Conservation (phyloP, 37 sponge, comb jelly and placozoan genomes). For the Agelas oroides region DNA sequence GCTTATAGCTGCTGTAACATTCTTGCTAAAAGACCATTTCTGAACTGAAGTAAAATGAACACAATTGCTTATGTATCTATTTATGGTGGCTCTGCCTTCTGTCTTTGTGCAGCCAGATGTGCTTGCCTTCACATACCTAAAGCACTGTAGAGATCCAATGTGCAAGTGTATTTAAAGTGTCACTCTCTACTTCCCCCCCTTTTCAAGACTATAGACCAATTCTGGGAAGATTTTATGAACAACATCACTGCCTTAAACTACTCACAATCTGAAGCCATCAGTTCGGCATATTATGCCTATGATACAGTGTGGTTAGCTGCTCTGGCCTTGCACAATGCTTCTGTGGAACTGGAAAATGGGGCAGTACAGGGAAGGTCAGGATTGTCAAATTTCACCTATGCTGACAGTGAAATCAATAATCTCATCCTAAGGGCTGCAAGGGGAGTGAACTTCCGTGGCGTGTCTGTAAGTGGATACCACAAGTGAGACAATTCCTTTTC, state of each 20-base stretch:
- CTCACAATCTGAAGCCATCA: constrained; percentile 21
- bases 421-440: constrained; percentile 10
- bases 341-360: constrained; percentile 4
- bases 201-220: constrained; percentile 43
- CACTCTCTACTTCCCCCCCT: neutral
- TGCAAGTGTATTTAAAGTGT: too few species aligned
- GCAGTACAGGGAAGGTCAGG: neutral
- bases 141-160: too few species aligned
- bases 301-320: constrained; percentile 72
- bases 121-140: too few species aligned
- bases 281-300: constrained; percentile 35
- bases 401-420: constrained; percentile 9
- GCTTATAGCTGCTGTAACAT: too few species aligned
- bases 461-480: constrained; percentile 53
- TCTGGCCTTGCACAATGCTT: constrained; percentile 30
- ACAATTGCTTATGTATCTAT: too few species aligned
- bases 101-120: too few species aligned
- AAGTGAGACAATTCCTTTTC: too few species aligned
- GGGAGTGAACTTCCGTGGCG: constrained; percentile 31
- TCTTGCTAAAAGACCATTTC: too few species aligned
- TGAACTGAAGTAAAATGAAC: too few species aligned
- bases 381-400: constrained; percentile 26
- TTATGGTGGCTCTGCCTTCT: too few species aligned
- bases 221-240: constrained; percentile 18
- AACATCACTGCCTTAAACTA: constrained; percentile 34